Evolutionary conservation across 2,797 vertebrate species (phyloP).

Genomic region (Todus mexicanus): DNA sequence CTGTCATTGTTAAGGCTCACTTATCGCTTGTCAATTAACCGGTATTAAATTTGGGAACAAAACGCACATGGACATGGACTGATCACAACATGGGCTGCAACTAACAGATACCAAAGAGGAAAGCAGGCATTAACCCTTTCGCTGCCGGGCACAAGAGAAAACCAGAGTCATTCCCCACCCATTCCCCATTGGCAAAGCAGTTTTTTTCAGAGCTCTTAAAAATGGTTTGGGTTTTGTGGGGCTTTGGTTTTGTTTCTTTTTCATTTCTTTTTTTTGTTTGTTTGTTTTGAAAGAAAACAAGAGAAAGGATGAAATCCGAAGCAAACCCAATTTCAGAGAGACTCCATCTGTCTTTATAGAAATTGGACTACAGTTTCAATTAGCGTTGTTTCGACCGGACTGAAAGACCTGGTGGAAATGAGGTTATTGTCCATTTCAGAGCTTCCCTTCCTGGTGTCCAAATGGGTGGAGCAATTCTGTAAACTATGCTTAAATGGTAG

Average conservation of each 20-base stretch:
- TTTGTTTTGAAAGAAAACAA: neutral
- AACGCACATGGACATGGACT: conserved; percentile 69
- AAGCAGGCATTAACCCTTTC: conserved; percentile 69
- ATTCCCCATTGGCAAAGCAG: conserved; percentile 62
- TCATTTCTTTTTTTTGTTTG: neutral
- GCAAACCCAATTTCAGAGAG: conserved; percentile 28
- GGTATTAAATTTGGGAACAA: conserved; percentile 55
- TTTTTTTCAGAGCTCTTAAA: conserved; percentile 72
- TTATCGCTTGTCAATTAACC: neutral
- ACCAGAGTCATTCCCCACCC: conserved; percentile 51
- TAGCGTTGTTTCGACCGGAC: neutral
- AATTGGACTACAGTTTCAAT: conserved; percentile 23
- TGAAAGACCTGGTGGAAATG: conserved; percentile 23
- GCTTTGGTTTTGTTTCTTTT: neutral
- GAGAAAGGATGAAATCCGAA: conserved; percentile 23
- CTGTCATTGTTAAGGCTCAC: conserved; percentile 20
- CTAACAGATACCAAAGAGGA: conserved; percentile 59
- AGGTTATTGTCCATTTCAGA: conserved; percentile 40
- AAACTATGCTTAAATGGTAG: conserved; percentile 45
- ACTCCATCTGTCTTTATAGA: conserved; percentile 30
- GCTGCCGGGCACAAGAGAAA: conserved; percentile 65
- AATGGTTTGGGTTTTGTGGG: neutral
- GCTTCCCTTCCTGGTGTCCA: conserved; percentile 25
- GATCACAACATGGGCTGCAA: conserved; percentile 69
- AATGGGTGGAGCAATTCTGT: conserved; percentile 22